Evolutionary conservation across 2,888 invertebrate genomes (phyloP), one percentile per base, ranked within the genome.

Genomic region (Erebia epiphron): DNA sequence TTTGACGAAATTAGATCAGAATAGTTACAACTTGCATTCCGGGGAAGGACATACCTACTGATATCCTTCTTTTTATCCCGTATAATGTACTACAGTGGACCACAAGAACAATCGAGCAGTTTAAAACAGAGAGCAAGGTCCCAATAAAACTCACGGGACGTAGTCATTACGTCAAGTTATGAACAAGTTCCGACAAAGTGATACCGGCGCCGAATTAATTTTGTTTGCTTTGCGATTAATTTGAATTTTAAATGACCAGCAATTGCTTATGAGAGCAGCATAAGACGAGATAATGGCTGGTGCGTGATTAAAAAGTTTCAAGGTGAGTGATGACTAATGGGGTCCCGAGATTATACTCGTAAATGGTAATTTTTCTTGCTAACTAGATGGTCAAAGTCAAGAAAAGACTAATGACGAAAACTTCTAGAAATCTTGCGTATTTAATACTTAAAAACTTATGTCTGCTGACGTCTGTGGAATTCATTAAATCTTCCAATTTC

Each of bases 181-280:
- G 67, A 67, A 67, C 58, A 58, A 67, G 67, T 49, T 67, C 26
- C 10, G 21, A 13, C 49, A 58, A 26, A 26, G 57, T 58, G 67
- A 49, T 58, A 18, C 49, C 52, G 64, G 35, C 67, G 66, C 67
- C 60, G 69, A 60, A 63, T 73, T 72, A 77, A 74, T 75, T 75
- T 74, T 89, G 86, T 89, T 89, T 88, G 78, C 82, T 85, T 84
- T 78, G 67, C 73, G 77, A 80, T 81, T 80, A 80, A 83, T 86
- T 85, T 84, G 78, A 82, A 83, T 82, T 81, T 78, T 75, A 80
- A 84, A 87, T 83, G 68, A 84, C 80, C 41, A 67, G 35, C 58
- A 67, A 68, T 68, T 68, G 68, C 64, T 66, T 61, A 73, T 62
- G 60, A 54, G 63, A 65, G 5, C 70, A 46, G n/a, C 57, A 66